These are phyloP conservation scores for Graptemys geographica DNA, from an alignment of 2,797 vertebrate species.

Conservation along the genomic window DNA sequence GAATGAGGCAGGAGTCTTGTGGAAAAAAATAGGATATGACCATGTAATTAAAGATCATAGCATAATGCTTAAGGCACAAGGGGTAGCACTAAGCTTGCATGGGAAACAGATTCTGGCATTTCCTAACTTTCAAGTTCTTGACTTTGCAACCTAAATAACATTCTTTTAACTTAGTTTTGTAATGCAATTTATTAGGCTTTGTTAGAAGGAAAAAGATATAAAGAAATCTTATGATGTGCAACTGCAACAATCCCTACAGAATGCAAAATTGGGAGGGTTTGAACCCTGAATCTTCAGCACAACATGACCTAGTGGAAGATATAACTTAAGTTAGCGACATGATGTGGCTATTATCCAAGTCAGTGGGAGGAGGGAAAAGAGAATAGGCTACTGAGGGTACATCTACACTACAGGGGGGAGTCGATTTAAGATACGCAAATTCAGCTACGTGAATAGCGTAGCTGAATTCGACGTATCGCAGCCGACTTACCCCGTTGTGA, in stretches of 20 bases:
- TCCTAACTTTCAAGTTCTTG: not conserved
- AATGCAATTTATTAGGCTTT: not conserved
- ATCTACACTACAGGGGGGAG: no score
- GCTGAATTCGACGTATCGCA: no score
- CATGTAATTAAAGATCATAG: not conserved
- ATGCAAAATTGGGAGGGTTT: not conserved
- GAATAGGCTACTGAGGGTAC: not conserved
- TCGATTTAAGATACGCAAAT: no score
- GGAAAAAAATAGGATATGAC: not conserved
- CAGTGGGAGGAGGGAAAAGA: not conserved
- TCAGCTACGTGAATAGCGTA: no score
- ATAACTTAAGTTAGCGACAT: not conserved
- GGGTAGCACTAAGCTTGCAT: not conserved
- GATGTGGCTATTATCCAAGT: not conserved
- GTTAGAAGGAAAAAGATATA: not conserved
- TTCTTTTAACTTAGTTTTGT: not conserved
- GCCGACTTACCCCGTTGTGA: no score
- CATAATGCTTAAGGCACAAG: not conserved
- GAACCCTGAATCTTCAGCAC: not conserved
- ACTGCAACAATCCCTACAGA: not conserved
- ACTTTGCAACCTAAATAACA: not conserved
- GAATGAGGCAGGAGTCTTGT: no score
- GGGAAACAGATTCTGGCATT: not conserved
- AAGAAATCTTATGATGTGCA: not conserved
- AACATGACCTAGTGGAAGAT: not conserved